Evolutionary conservation across 2,888 invertebrate species (phyloP).

Genomic region (Frankliniella intonsa): DNA sequence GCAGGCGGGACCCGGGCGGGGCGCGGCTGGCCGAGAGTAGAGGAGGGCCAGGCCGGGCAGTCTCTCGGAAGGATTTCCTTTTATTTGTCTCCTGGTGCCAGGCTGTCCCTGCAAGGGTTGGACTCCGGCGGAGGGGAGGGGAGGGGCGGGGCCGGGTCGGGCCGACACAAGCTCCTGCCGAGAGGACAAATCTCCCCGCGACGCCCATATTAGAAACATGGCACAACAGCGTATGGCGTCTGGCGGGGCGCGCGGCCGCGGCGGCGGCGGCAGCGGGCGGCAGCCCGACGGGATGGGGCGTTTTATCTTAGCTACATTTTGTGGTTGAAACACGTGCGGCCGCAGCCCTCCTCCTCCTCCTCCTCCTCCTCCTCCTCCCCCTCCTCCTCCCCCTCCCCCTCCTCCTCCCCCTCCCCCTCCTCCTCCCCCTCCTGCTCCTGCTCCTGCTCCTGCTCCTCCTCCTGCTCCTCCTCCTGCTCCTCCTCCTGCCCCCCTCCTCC

Average conservation of each 20-base stretch:
- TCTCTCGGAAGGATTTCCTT: neutral
- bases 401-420: neutral
- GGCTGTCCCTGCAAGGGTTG: neutral
- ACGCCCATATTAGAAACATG: conserved; percentile 9
- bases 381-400: neutral
- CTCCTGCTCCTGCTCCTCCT: neutral
- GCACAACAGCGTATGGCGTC: neutral
- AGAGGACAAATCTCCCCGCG: neutral
- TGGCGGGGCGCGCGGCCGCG: too few relatives aligned
- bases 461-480: neutral
- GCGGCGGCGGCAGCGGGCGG: too few relatives aligned
- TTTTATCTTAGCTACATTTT: conserved; percentile 21
- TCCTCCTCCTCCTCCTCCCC: neutral
- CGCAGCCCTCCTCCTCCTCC: neutral
- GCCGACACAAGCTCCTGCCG: neutral
- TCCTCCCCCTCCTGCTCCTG: neutral
- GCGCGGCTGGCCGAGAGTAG: too few relatives aligned
- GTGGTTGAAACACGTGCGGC: conserved; percentile 7
- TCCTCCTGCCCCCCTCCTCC: neutral
- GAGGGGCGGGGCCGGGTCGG: neutral
- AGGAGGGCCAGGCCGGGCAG: too few relatives aligned
- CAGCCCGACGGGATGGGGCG: too few relatives aligned
- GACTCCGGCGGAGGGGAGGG: neutral
- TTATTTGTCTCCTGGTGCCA: neutral
- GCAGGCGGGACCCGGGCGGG: too few relatives aligned